Conservation (phyloP, 2,888 invertebrate genomes). For the Folsomia manolachei region DNA sequence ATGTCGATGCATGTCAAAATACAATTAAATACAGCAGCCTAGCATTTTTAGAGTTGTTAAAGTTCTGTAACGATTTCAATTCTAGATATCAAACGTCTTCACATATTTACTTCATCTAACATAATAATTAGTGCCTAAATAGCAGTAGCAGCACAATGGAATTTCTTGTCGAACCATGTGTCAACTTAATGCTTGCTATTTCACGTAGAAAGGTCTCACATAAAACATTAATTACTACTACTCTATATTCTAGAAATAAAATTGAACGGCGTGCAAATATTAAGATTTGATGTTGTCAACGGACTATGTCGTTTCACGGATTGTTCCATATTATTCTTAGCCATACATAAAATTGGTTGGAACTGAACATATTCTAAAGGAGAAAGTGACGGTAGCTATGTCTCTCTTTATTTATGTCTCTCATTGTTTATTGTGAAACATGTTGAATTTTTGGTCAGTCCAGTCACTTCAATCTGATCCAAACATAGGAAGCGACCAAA, state of each 20-base stretch:
- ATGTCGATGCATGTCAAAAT: constrained; percentile 7
- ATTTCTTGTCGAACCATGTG: too few relatives aligned
- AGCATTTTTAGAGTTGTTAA: neutral
- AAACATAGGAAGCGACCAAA: neutral
- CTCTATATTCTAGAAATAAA: too few relatives aligned
- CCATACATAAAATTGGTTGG: neutral
- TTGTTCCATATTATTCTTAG: too few relatives aligned
- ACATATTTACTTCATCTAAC: neutral
- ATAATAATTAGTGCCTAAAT: neutral
- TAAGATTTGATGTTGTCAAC: too few relatives aligned
- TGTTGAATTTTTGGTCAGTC: neutral
- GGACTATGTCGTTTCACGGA: neutral
- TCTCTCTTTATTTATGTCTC: too few relatives aligned
- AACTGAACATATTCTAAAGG: too few relatives aligned
- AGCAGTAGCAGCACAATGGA: too few relatives aligned
- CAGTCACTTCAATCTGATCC: too few relatives aligned
- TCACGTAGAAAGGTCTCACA: too few relatives aligned
- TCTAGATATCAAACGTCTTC: neutral
- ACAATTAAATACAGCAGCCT: neutral
- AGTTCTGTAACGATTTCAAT: neutral
- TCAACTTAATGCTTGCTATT: too few relatives aligned
- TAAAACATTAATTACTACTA: too few relatives aligned
- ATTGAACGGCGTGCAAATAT: too few relatives aligned
- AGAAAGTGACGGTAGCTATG: neutral
- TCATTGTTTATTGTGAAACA: neutral